Base-by-base conservation (phyloP, 1,140 invertebrate genomes). In the Drosophila sucinea region DNA sequence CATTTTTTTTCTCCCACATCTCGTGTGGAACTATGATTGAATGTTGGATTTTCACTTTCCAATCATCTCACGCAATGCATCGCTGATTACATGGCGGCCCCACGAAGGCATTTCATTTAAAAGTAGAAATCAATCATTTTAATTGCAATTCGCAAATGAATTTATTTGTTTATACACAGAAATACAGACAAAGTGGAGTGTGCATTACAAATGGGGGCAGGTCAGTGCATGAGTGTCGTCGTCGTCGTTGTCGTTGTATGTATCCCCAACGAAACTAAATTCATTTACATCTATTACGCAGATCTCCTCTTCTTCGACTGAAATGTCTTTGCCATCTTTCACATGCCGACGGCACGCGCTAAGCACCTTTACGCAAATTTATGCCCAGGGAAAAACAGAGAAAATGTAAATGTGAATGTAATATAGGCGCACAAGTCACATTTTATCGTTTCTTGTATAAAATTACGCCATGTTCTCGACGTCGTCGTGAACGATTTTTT, bases 101-200 rank as follows among this genome's bases (percentile, higher is more conserved):
- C 35, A 38, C 63, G 29, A 44, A 68, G 70, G 77, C 81, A 64
- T 85, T 83, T 83, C 81, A 67, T 65, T 83, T 83, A 77, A 81
- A 58, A 70, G 23, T 77, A 66, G 23, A 51, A 85, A 77, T 83
- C 73, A 83, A 85, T 85, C 81, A 83, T 67, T 44, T 65, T 71
- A 40, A 61, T 69, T 69, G 38, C 54, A 56, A 44, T 32, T 69
- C 55, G 11, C 60, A 54, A 58, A 58, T 35, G 11, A 55, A 41
- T 72, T 61, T 33, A 64, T 61, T 72, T 84, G 62, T 77, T 84
- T 80, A 64, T 55, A 65, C 66, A 81, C 61, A 84, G 73, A 81
- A 17, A 17, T 65, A 67, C 38, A 63, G 75, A 79, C 62, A 79
- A 60, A 76, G 63, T 57, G 29, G 1, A 8, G 11, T 1, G 17